A percentile compares a stretch with the other conserved stretches of the same genome.
Evolutionary conservation across 1,140 invertebrate genomes (phyloP).

Genomic region (Augochlora pura): DNA sequence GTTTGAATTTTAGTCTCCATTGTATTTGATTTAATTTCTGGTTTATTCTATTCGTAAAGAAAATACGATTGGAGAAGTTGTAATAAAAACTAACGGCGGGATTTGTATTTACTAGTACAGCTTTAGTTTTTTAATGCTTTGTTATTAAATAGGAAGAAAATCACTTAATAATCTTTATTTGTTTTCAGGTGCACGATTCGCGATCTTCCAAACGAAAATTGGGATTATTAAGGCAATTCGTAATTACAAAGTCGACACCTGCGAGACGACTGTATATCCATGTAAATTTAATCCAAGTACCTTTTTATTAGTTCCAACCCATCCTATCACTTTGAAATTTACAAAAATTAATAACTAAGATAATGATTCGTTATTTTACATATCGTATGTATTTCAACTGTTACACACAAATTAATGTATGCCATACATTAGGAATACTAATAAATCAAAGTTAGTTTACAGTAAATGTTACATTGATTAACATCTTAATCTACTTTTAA

Average conservation of each 20-base stretch:
- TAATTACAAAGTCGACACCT: conserved; percentile 35
- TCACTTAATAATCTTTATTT: neutral
- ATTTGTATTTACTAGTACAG: too few relatives aligned
- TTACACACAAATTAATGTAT: too few relatives aligned
- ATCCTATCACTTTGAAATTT: conserved; percentile 29
- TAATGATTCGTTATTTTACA: neutral
- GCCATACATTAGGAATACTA: too few relatives aligned
- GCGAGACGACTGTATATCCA: conserved; percentile 40
- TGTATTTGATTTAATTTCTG: too few relatives aligned
- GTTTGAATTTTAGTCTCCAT: too few relatives aligned
- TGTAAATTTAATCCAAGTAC: neutral
- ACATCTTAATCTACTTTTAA: too few relatives aligned
- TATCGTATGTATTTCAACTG: neutral
- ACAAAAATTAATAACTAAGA: neutral
- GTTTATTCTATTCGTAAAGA: too few relatives aligned
- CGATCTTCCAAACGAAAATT: conserved; percentile 28
- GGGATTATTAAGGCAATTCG: conserved; percentile 37
- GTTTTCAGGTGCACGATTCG: conserved; percentile 47
- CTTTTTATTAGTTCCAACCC: conserved; percentile 11
- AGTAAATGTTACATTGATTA: too few relatives aligned
- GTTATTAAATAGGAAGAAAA: neutral
- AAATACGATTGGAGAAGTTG: too few relatives aligned
- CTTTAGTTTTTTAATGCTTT: too few relatives aligned
- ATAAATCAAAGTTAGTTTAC: too few relatives aligned
- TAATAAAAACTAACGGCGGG: too few relatives aligned